Evolutionary conservation across 2,888 invertebrate genomes (phyloP).

Genomic region (Andrena praecox): DNA sequence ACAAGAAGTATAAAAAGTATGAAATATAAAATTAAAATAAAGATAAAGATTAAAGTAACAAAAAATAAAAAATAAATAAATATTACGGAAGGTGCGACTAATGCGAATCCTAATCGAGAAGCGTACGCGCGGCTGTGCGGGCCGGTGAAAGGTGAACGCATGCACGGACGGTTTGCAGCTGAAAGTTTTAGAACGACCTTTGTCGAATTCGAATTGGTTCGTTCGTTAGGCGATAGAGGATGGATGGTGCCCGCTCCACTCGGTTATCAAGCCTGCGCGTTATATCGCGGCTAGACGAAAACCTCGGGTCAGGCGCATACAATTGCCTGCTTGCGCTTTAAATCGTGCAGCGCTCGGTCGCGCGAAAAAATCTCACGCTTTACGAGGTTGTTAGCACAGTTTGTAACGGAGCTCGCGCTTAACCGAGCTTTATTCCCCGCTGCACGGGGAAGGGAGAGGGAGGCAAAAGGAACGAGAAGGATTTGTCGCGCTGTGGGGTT

Average conservation of each 20-base stretch:
- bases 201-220: conserved; percentile 2
- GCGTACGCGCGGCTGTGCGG: neutral
- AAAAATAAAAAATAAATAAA: no score
- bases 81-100: neutral
- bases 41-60: no score
- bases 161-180: neutral
- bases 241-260: neutral
- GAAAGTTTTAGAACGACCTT: neutral
- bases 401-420: conserved; percentile 16
- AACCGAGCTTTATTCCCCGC: conserved; percentile 38
- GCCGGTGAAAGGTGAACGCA: neutral
- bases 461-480: conserved; percentile 17
- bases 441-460: neutral
- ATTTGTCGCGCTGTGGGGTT: conserved; percentile 34
- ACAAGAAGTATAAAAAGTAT: no score
- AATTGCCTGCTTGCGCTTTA: conserved; percentile 5
- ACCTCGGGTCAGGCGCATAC: neutral
- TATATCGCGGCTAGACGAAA: neutral
- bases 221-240: neutral
- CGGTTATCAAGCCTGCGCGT: neutral
- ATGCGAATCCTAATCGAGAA: neutral
- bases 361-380: conserved; percentile 7
- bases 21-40: no score
- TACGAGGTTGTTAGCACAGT: conserved; percentile 32
- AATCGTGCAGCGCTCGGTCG: neutral